A percentile compares a stretch with the other conserved stretches of the same genome.
Conservation (phyloP, 2,888 invertebrate species). For the Pelosia muscerda region DNA sequence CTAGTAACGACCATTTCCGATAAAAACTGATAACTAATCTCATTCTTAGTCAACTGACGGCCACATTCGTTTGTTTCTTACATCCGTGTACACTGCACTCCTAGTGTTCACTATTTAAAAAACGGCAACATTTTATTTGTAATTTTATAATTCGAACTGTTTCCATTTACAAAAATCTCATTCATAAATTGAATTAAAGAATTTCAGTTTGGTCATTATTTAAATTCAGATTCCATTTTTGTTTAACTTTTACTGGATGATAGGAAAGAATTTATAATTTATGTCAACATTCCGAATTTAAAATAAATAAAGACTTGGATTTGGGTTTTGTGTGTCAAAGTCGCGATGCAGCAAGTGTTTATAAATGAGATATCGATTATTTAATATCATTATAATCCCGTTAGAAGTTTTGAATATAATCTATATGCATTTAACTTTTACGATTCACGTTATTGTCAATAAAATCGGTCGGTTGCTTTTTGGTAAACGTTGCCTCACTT, state of each 20-base stretch:
- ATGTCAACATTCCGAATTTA: conserved; percentile 33
- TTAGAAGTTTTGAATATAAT: conserved; percentile 36
- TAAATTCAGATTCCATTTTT: conserved; percentile 22
- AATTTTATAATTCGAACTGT: conserved; percentile 3
- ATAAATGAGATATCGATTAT: conserved; percentile 48
- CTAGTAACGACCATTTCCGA: conserved; percentile 77
- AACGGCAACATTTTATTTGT: conserved; percentile 17
- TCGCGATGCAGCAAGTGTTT: conserved; percentile 49
- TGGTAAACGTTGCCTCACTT: conserved; percentile 44
- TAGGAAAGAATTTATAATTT: conserved; percentile 20
- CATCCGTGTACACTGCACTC: conserved; percentile 57
- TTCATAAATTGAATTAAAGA: not conserved
- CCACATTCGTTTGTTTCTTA: conserved; percentile 74
- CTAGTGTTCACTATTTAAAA: conserved; percentile 20
- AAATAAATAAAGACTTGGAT: conserved; percentile 34
- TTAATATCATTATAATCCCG: conserved; percentile 51
- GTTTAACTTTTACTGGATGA: conserved; percentile 5
- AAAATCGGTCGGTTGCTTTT: conserved; percentile 45
- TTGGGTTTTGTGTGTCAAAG: conserved; percentile 38
- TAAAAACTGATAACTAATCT: conserved; percentile 83
- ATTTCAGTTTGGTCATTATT: conserved; percentile 15
- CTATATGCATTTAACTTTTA: conserved; percentile 42
- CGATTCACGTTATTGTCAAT: conserved; percentile 50
- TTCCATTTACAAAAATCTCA: conserved; percentile 14
- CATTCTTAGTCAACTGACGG: conserved; percentile 74